Evolutionary conservation across 2,797 vertebrate genomes (phyloP).

Genomic region (Aplochiton taeniatus): DNA sequence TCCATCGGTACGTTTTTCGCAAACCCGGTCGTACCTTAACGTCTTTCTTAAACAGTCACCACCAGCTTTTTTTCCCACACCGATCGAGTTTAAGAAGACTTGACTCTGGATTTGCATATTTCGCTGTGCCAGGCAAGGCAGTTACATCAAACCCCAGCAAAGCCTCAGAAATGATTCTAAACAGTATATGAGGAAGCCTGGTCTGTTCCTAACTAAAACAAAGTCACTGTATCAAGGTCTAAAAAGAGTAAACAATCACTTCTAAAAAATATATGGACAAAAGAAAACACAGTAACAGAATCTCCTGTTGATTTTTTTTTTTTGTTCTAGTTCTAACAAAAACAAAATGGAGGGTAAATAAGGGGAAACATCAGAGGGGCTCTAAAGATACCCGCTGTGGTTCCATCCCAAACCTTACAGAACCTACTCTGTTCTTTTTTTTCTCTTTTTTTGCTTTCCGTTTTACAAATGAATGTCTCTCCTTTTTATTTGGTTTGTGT

Average conservation of each 20-base stretch:
- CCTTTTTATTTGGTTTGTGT: conserved; percentile 80
- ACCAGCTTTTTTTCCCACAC: too few species aligned
- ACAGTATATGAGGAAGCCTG: conserved; percentile 17
- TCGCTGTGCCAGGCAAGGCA: too few species aligned
- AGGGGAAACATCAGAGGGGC: conserved; percentile 34
- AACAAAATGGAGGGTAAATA: conserved; percentile 9
- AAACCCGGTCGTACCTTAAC: too few species aligned
- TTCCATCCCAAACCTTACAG: not conserved
- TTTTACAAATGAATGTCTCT: conserved; percentile 62
- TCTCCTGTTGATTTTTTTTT: conserved; percentile 26
- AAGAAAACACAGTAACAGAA: conserved; percentile 33
- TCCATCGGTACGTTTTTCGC: too few species aligned
- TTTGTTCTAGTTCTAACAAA: conserved; percentile 26
- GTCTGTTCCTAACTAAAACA: conserved; percentile 61
- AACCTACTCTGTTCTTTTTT: not conserved
- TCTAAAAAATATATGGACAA: conserved; percentile 56
- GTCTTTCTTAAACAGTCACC: too few species aligned
- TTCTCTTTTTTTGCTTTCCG: not conserved
- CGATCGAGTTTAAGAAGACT: too few species aligned
- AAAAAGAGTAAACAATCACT: conserved; percentile 70
- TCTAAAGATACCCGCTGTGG: conserved; percentile 4
- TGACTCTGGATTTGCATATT: too few species aligned
- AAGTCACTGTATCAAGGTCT: conserved; percentile 68
- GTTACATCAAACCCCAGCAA: too few species aligned
- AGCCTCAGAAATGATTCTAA: too few species aligned